A percentile compares a stretch with the other conserved stretches of the same genome.
Conservation (phyloP, 2,888 invertebrate genomes). For the Melinaea menophilus region DNA sequence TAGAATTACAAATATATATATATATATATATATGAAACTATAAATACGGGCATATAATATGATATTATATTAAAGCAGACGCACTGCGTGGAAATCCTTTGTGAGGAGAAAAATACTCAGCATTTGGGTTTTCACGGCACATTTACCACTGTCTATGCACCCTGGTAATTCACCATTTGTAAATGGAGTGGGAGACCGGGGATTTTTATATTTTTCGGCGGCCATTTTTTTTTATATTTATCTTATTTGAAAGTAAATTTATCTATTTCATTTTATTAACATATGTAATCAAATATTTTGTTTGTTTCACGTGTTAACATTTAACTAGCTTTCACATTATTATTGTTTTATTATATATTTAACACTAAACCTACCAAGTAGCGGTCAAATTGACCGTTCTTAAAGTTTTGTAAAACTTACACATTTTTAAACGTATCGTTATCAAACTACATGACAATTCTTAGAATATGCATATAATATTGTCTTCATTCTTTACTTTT, state of each 20-base stretch:
- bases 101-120: slow-evolving; percentile 67
- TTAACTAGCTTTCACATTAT: too few species aligned
- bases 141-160: slow-evolving; percentile 63
- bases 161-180: slow-evolving; percentile 67
- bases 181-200: slow-evolving; percentile 61
- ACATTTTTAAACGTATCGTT: too few species aligned
- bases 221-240: not conserved
- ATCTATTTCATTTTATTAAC: not conserved
- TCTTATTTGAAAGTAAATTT: not conserved
- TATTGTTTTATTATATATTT: too few species aligned
- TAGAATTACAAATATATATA: not conserved
- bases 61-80: slow-evolving; percentile 40
- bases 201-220: slow-evolving; percentile 46
- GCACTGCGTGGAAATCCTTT: slow-evolving; percentile 58
- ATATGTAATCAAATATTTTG: too few species aligned
- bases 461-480: too few species aligned
- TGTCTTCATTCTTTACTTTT: too few species aligned
- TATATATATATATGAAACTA: not conserved
- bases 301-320: too few species aligned
- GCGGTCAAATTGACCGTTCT: too few species aligned
- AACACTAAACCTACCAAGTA: too few species aligned
- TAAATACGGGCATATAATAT: slow-evolving; percentile 7
- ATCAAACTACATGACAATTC: too few species aligned
- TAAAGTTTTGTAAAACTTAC: too few species aligned
- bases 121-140: slow-evolving; percentile 69